Percentiles rank a stretch among this genome's conserved stretches.
phyloP scores from a whole-genome alignment of 2,113 vertebrate species.

The Nesogale talazaci region DNA sequence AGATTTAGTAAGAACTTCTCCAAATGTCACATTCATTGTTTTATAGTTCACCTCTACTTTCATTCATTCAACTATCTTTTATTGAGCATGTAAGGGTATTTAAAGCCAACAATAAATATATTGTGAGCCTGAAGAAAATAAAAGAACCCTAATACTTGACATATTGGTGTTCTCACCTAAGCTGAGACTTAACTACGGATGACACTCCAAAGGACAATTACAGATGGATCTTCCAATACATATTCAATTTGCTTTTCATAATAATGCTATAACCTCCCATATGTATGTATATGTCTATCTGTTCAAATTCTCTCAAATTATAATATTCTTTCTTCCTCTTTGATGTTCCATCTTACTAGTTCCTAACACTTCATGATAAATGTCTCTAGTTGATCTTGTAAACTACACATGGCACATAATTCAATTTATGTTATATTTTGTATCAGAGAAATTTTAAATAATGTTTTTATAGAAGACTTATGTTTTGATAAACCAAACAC shows the following conservation, averaged over 20 bases:
- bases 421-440: slow-evolving; percentile 56
- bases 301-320: slow-evolving; percentile 51
- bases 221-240: slow-evolving; percentile 23
- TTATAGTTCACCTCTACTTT: not conserved
- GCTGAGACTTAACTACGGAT: not conserved
- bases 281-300: slow-evolving; percentile 35
- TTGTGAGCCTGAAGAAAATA: too few species aligned
- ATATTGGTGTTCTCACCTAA: not conserved
- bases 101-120: not conserved
- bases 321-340: slow-evolving; percentile 54
- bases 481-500: slow-evolving; percentile 55
- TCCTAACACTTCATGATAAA: slow-evolving; percentile 52
- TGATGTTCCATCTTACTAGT: slow-evolving; percentile 26
- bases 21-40: slow-evolving; percentile 2
- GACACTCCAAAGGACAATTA: not conserved
- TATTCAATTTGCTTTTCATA: slow-evolving; percentile 45
- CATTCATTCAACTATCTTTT: not conserved
- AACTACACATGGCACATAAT: slow-evolving; percentile 51
- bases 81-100: not conserved
- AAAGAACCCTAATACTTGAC: not conserved
- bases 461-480: slow-evolving; percentile 54
- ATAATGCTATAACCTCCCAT: slow-evolving; percentile 11
- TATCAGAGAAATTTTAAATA: slow-evolving; percentile 62
- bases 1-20: too few species aligned
- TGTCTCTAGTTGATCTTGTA: slow-evolving; percentile 61